Conservation (phyloP, 2,888 invertebrate species). For the Anoplius nigerrimus region DNA sequence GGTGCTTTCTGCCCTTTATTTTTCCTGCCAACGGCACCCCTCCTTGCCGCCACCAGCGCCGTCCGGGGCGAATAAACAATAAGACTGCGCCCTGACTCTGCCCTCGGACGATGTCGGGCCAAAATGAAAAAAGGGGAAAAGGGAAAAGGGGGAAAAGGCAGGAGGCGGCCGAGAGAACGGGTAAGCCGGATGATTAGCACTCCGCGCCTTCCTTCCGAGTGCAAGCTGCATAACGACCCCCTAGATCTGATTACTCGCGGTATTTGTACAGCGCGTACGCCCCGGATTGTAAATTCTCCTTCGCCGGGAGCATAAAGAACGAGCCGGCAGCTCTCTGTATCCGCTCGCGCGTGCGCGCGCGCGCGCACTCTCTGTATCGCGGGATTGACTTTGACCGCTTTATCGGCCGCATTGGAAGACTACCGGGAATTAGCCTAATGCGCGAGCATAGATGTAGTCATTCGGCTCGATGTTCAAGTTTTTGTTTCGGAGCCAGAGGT, state of each 20-base stretch:
- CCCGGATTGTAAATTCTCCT: background rate
- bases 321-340: too few relatives aligned
- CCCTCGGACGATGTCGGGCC: conserved; percentile 19
- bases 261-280: background rate
- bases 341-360: too few relatives aligned
- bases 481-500: too few relatives aligned
- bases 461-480: too few relatives aligned
- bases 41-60: conserved; percentile 23
- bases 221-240: conserved; percentile 21
- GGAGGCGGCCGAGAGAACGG: conserved; percentile 10
- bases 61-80: conserved; percentile 45
- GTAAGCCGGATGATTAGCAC: conserved; percentile 48
- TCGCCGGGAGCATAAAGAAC: too few relatives aligned
- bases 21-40: conserved; percentile 29
- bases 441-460: too few relatives aligned
- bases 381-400: too few relatives aligned
- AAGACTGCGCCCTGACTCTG: conserved; percentile 1
- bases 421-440: conserved; percentile 5
- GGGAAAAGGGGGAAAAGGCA: background rate
- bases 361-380: too few relatives aligned
- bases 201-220: conserved; percentile 18
- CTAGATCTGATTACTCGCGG: background rate
- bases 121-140: conserved; percentile 22
- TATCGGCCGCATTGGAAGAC: background rate
- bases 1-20: conserved; percentile 57